Evolutionary conservation across 2,888 invertebrate species (phyloP), one percentile per base, ranked within the genome.

Genomic region (Cephus sareptanus): DNA sequence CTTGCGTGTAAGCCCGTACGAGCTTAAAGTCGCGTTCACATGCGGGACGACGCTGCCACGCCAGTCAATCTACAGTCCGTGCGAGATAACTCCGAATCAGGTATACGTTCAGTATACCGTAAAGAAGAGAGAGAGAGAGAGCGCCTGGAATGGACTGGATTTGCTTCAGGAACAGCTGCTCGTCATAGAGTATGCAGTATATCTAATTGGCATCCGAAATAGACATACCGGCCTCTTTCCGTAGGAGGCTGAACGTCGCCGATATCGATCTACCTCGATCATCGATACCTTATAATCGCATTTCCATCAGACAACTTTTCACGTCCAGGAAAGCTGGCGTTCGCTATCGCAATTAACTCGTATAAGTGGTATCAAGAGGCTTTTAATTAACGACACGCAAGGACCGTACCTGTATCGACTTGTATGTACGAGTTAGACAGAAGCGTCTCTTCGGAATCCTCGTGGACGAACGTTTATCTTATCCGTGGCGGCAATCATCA

Each of bases 401-500:
- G 56, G 23, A 56, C 9, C 56, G 15, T 23, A 56, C 23, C 56
- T 56, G 23, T 56, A 56, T 56, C 56, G 40, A 40, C 40, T 40
- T 13, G 56, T 56, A 23, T 6, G 23, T 12, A 35, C 35, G 35
- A 56, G 56, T 56, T 23, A 56, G 56, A 56, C 56, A 6, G 56
- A 56, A 56, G 56, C 23, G 56, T 56, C 56, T 56, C 56, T 56
- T 56, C 56, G 56, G 56, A 56, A 56, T 56, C 23, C 23, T 56
- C 23, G 23, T 56, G 23, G 23, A 23, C 56, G 56, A 56, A 56
- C 23, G 23, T 9, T 56, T 71, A 71, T 71, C 77, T 77, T 84
- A 83, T 85, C 84, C 80, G 71, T 34, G 74, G 73, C 85, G 88
- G 84, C 85, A 82, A 88, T 86, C 87, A 85, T 88, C 88, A 88